phyloP scores from a whole-genome alignment of 2,113 vertebrate species.

The Cygnus atratus region DNA sequence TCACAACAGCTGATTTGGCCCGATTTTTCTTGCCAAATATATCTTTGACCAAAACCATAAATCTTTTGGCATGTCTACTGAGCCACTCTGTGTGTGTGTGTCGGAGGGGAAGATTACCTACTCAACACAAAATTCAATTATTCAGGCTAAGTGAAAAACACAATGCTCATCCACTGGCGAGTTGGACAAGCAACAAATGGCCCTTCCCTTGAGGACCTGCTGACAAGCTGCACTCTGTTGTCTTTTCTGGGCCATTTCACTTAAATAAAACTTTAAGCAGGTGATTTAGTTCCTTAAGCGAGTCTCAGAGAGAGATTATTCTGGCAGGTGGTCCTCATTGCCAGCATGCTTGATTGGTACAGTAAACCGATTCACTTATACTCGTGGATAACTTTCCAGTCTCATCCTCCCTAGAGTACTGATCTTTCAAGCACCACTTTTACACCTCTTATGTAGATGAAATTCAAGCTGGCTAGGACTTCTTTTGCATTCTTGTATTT shows the following conservation, averaged over 20 bases:
- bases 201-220: constrained; percentile 20
- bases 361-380: constrained; percentile 44
- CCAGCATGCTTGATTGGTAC: constrained; percentile 55
- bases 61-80: not conserved
- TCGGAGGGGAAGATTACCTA: not conserved
- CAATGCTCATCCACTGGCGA: not conserved
- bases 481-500: constrained; percentile 16
- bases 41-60: not conserved
- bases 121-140: not conserved
- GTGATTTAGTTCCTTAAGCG: constrained; percentile 67
- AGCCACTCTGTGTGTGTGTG: not conserved
- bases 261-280: constrained; percentile 70
- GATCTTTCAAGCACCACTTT: constrained; percentile 46
- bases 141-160: not conserved
- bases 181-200: constrained; percentile 27
- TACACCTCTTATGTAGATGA: not conserved
- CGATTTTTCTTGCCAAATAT: not conserved
- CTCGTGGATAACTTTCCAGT: not conserved
- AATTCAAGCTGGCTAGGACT: not conserved
- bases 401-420: not conserved
- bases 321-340: constrained; percentile 65
- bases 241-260: constrained; percentile 68
- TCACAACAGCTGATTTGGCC: not conserved
- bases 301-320: constrained; percentile 60
- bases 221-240: constrained; percentile 48